Evolutionary conservation across 2,888 invertebrate genomes (phyloP), one percentile per base, ranked within the genome.

Genomic region (Maniola hyperantus): DNA sequence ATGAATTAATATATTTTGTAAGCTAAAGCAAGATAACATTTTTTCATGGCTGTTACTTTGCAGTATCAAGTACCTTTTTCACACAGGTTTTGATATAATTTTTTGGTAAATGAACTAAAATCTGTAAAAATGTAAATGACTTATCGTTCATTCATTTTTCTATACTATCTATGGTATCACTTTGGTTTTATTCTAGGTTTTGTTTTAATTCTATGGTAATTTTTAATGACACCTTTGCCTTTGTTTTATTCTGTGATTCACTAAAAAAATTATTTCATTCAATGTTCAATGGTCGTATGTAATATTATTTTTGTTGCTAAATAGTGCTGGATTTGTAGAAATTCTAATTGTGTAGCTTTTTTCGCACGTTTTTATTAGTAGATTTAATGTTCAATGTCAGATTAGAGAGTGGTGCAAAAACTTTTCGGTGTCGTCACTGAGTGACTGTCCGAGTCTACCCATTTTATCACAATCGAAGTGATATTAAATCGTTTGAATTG

Each of bases 291-390:
- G 72, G 73, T 75, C 73, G 74, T 74, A 74, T 76, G 76, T 74
- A 77, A 76, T 76, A 78, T 77, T 88, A 88, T 86, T 91, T 90
- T 88, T 85, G 85, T 87, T 82, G 81, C 80, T 77, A 80, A 81
- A 83, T 83, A 84, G 77, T 80, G 80, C 74, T 82, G 80, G 75
- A 80, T 79, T 81, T 77, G 71, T 80, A 74, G 75, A 83, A 84
- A 83, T 82, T 80, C 77, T 74, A 73, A 78, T 84, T 82, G 80
- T 83, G 83, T 84, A 77, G 76, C 79, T 80, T 73, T 76, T 80
- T 83, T 79, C 74, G 76, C 73, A 77, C 76, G 71, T 71, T 53
- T 77, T 74, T 76, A 71, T 73, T 71, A 80, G 74, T 75, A 72
- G 74, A 75, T 79, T 83, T 77, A 75, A 80, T 83, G 82, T 76